phyloP scores from a whole-genome alignment of 2,888 invertebrate genomes.

The Trichogramma evanescens region DNA sequence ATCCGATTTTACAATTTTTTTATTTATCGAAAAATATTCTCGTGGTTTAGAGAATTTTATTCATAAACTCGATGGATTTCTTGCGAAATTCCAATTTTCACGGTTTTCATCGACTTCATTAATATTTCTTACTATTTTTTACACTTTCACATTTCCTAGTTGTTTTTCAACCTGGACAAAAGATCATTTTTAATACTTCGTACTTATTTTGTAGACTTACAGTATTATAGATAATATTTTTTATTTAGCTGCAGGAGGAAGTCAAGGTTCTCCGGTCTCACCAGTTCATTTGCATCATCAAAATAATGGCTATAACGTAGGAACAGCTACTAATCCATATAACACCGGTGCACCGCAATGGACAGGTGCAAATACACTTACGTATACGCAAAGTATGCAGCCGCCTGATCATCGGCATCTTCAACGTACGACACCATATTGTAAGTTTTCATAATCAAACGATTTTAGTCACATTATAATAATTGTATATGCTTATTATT shows the following conservation, averaged over 20 bases:
- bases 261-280: conserved; percentile 49
- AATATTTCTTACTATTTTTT: too few species aligned
- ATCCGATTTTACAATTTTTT: too few species aligned
- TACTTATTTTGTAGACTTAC: not conserved
- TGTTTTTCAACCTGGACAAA: not conserved
- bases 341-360: conserved; percentile 56
- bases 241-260: conserved; percentile 46
- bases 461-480: not conserved
- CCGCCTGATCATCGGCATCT: conserved; percentile 60
- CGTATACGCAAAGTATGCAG: conserved; percentile 86
- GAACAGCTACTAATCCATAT: conserved; percentile 38
- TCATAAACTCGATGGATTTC: too few species aligned
- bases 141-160: too few species aligned
- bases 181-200: too few species aligned
- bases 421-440: conserved; percentile 57
- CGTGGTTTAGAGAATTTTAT: too few species aligned
- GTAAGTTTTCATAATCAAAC: conserved; percentile 46
- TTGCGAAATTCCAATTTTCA: too few species aligned
- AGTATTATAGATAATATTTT: conserved; percentile 24
- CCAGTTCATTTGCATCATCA: conserved; percentile 50
- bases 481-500: not conserved
- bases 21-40: too few species aligned
- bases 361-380: conserved; percentile 85
- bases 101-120: too few species aligned
- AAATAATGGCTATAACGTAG: conserved; percentile 47